A percentile compares a stretch with the other conserved stretches of the same genome.
phyloP scores from a whole-genome alignment of 1,140 invertebrate species.

The Armadillidium nasatum region DNA sequence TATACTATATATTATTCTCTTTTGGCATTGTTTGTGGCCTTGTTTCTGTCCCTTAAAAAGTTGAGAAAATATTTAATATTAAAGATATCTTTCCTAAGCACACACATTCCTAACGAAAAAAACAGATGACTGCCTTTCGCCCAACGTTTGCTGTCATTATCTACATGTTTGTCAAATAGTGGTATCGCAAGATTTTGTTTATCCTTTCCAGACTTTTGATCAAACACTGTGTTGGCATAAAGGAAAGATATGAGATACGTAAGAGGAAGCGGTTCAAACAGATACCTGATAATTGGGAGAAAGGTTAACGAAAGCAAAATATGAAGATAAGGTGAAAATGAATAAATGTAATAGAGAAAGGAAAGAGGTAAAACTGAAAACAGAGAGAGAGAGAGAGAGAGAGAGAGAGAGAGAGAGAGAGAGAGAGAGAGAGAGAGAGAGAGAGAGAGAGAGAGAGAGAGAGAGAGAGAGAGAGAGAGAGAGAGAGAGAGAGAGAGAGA shows the following conservation, averaged over 20 bases:
- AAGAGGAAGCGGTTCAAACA: background rate
- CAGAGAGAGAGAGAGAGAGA: too few relatives aligned
- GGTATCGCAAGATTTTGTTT: slow-evolving; percentile 5
- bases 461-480: too few relatives aligned
- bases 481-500: too few relatives aligned
- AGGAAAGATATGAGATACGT: background rate
- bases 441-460: too few relatives aligned
- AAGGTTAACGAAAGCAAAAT: background rate
- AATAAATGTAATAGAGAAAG: too few relatives aligned
- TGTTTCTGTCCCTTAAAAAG: too few relatives aligned
- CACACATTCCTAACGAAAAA: background rate
- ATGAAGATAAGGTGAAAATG: too few relatives aligned
- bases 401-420: too few relatives aligned
- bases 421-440: too few relatives aligned
- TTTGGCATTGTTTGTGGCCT: too few relatives aligned
- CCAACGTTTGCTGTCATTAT: slow-evolving; percentile 1
- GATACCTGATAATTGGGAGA: background rate
- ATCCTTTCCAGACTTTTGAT: slow-evolving; percentile 5
- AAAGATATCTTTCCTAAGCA: background rate
- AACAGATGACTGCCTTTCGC: slow-evolving; percentile 3
- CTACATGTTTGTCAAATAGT: background rate
- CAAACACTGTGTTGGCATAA: background rate
- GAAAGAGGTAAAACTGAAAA: too few relatives aligned
- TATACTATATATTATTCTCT: too few relatives aligned
- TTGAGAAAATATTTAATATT: background rate